These are phyloP conservation scores for Sceloporus undulatus DNA, from an alignment of 2,113 vertebrate species.

Conservation along the genomic window DNA sequence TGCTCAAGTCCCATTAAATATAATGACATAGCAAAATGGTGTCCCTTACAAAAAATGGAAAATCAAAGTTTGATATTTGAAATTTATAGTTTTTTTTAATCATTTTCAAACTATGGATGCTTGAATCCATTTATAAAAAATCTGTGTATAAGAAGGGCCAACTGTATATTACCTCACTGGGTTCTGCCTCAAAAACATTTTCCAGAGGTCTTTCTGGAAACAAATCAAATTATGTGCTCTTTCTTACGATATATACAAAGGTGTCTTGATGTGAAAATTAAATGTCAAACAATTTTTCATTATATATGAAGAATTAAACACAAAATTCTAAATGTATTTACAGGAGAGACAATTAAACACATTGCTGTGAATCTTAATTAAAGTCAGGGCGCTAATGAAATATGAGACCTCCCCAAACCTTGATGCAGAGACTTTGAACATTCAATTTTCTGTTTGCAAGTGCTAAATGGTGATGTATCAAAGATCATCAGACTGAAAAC, in stretches of 20 bases:
- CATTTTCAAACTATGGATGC: too few relatives aligned
- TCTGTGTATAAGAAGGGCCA: too few relatives aligned
- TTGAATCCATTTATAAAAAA: too few relatives aligned
- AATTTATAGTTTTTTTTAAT: too few relatives aligned
- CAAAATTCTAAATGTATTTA: neutral
- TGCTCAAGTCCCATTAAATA: too few relatives aligned
- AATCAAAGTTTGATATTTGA: too few relatives aligned
- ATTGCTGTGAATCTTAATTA: neutral
- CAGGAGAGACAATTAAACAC: neutral
- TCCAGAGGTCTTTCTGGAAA: neutral
- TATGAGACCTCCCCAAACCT: neutral
- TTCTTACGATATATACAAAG: neutral
- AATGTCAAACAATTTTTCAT: neutral
- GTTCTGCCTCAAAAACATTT: neutral
- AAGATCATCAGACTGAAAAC: neutral
- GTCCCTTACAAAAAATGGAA: too few relatives aligned
- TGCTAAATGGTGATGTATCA: neutral
- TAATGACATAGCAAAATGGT: too few relatives aligned
- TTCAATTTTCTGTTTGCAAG: neutral
- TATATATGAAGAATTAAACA: neutral
- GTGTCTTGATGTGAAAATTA: constrained; percentile 8
- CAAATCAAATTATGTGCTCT: neutral
- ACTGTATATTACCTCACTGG: neutral
- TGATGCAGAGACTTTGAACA: constrained; percentile 1
- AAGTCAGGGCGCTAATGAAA: constrained; percentile 5